These are phyloP conservation scores for Callopanchax toddi DNA, from an alignment of 2,113 vertebrate genomes.

Conservation along the genomic window DNA sequence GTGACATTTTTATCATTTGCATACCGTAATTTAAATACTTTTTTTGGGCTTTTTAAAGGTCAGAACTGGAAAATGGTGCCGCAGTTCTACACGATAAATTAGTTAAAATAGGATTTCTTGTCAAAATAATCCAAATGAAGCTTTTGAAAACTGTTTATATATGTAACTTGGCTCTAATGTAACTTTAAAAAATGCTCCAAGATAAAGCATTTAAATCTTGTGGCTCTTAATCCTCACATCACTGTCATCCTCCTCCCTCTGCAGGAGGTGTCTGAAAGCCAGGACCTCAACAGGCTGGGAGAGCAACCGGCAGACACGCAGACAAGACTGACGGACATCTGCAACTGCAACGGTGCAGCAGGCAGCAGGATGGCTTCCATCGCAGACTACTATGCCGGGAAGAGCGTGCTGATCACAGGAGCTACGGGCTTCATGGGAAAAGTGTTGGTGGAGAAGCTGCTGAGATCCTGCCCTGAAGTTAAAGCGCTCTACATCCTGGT, in stretches of 20 bases:
- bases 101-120: conserved; percentile 2
- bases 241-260: neutral
- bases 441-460: conserved; percentile 93
- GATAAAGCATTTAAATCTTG: conserved; percentile 25
- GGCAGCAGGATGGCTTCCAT: conserved; percentile 82
- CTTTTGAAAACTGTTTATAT: neutral
- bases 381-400: conserved; percentile 87
- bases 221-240: conserved; percentile 2
- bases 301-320: conserved; percentile 32
- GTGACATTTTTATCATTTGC: too few relatives aligned
- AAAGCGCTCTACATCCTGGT: conserved; percentile 90
- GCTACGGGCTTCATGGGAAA: conserved; percentile 97
- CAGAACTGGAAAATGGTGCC: conserved; percentile 3
- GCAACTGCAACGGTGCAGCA: conserved; percentile 28
- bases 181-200: neutral
- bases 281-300: conserved; percentile 18
- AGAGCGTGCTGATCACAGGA: conserved; percentile 90
- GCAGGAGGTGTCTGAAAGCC: conserved; percentile 71
- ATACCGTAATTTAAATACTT: too few relatives aligned
- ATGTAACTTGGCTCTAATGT: neutral
- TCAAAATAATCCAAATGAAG: neutral
- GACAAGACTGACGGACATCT: conserved; percentile 17
- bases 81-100: neutral
- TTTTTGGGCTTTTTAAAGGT: too few relatives aligned
- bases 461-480: conserved; percentile 89